phyloP scores from a whole-genome alignment of 1,140 invertebrate species.

The Tetraneura akinire region DNA sequence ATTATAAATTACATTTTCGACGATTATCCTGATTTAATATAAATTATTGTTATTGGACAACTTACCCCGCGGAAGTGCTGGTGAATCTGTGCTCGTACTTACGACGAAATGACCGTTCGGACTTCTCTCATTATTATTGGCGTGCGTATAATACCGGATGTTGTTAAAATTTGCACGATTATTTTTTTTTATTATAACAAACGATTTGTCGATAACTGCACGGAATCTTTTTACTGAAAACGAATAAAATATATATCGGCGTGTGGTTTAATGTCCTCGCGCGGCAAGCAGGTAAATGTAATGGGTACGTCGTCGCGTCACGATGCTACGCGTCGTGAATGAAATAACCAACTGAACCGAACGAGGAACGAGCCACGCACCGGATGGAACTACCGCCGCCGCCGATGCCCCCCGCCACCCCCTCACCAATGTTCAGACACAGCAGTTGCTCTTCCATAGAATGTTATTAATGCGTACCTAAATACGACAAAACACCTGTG shows the following conservation, averaged over 20 bases:
- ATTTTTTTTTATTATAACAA: too few relatives aligned
- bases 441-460: conserved; percentile 27
- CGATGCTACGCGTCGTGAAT: conserved; percentile 25
- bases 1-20: too few relatives aligned
- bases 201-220: too few relatives aligned
- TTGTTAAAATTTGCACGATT: too few relatives aligned
- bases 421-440: background rate
- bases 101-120: background rate
- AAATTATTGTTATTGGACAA: too few relatives aligned
- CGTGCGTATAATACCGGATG: too few relatives aligned
- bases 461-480: conserved; percentile 49
- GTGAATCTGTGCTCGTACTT: too few relatives aligned
- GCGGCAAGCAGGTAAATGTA: too few relatives aligned
- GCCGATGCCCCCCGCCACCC: background rate
- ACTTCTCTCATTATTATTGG: background rate
- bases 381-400: conserved; percentile 23
- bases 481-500: conserved; percentile 50
- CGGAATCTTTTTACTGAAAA: too few relatives aligned
- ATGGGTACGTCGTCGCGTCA: background rate
- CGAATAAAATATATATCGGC: too few relatives aligned
- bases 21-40: too few relatives aligned
- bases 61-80: too few relatives aligned
- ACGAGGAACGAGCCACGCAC: conserved; percentile 26
- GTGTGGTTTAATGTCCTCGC: background rate
- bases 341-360: conserved; percentile 49